Evolutionary conservation across 2,888 invertebrate species (phyloP).

Genomic region (Epinotia demarniana): DNA sequence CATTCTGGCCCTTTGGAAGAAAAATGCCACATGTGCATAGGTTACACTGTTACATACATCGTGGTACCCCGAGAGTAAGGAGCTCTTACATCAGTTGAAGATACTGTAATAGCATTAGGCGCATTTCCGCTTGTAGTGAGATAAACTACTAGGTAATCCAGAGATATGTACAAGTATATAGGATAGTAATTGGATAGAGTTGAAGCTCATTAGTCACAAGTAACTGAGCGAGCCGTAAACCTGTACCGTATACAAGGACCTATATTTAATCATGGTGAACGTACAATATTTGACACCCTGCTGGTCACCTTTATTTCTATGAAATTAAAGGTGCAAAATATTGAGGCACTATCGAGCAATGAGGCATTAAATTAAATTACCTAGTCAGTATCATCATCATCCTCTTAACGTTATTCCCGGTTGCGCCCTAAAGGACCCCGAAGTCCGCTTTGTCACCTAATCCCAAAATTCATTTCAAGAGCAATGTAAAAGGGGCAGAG

Average conservation of each 20-base stretch:
- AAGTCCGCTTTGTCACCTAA: too few relatives aligned
- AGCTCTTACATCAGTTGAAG: slow-evolving; percentile 13
- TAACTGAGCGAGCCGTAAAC: neutral
- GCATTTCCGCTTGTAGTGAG: slow-evolving; percentile 7
- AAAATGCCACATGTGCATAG: neutral
- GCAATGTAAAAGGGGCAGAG: too few relatives aligned
- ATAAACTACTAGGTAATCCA: neutral
- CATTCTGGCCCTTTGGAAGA: neutral
- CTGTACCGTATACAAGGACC: neutral
- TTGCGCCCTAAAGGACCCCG: too few relatives aligned
- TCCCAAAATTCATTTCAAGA: too few relatives aligned
- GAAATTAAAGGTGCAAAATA: too few relatives aligned
- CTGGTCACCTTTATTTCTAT: too few relatives aligned
- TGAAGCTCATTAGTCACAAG: neutral
- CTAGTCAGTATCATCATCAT: too few relatives aligned
- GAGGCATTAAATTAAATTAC: too few relatives aligned
- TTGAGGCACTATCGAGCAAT: too few relatives aligned
- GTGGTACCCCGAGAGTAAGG: neutral
- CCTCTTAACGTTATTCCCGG: too few relatives aligned
- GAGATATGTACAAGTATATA: neutral
- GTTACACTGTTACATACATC: neutral
- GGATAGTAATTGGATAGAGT: slow-evolving; percentile 2
- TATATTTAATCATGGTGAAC: neutral
- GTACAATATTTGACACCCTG: too few relatives aligned
- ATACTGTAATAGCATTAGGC: slow-evolving; percentile 23